phyloP scores from a whole-genome alignment of 2,113 vertebrate genomes.

The Rana temporaria region DNA sequence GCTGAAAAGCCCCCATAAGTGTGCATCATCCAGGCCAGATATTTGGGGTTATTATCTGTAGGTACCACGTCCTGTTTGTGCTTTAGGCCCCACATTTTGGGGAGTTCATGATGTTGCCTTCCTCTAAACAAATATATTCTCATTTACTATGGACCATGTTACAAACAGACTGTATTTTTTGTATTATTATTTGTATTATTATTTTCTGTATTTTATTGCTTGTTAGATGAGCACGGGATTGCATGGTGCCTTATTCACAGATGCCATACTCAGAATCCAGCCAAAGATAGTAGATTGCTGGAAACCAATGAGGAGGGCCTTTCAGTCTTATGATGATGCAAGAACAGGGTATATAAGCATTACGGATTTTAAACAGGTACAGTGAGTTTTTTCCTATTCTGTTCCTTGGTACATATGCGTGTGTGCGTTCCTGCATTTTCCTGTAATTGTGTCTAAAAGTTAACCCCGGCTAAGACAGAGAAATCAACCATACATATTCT shows the following conservation, averaged over 20 bases:
- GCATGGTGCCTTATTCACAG: slow-evolving; percentile 58
- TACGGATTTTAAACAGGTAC: slow-evolving; percentile 73
- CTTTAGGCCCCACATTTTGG: too few species aligned
- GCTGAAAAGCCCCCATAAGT: too few species aligned
- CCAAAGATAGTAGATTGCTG: slow-evolving; percentile 68
- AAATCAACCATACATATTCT: too few species aligned
- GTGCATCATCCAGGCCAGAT: too few species aligned
- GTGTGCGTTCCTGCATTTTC: too few species aligned
- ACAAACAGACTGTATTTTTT: not conserved
- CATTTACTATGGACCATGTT: not conserved
- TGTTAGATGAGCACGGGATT: slow-evolving; percentile 65
- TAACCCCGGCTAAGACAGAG: too few species aligned
- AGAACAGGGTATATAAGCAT: slow-evolving; percentile 61
- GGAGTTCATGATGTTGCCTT: too few species aligned
- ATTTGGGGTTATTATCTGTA: too few species aligned
- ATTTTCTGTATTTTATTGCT: not conserved
- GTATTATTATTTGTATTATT: not conserved
- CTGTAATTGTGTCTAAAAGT: too few species aligned
- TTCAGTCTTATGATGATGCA: slow-evolving; percentile 63
- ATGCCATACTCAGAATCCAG: slow-evolving; percentile 68
- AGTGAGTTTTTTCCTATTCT: not conserved
- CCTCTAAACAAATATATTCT: too few species aligned
- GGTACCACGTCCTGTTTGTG: too few species aligned
- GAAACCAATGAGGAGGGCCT: slow-evolving; percentile 66
- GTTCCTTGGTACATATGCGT: too few species aligned